Evolutionary conservation across 2,888 invertebrate genomes (phyloP), one percentile per base, ranked within the genome.

Genomic region (Smittia sp.): DNA sequence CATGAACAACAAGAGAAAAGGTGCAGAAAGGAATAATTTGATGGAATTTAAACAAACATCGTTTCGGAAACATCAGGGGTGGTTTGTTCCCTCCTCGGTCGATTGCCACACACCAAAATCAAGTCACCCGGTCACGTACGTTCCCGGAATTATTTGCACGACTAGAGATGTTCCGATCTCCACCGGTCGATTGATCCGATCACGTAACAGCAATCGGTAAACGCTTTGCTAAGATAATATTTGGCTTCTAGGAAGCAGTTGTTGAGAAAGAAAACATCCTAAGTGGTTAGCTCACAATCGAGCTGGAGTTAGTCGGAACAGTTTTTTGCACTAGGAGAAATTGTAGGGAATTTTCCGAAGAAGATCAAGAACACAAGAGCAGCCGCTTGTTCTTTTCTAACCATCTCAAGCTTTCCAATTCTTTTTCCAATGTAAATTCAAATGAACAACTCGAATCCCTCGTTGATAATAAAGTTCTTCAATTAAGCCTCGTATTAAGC

Each of bases 171-270:
- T 24, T 67, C 41, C 18, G 32, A n/a, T 15, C 15, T n/a, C 4
- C 11, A 54, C 38, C 38, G 13, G 41, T 38, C 11, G 20, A 38
- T 67, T 67, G 67, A 67, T 67, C 39, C 22, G 67, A 67, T 67
- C 67, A 67, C 67, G 67, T 67, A 67, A 67, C 41, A 22, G 22
- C 38, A n/a, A n/a, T n/a, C n/a, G n/a, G n/a, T n/a, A n/a, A 66
- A 20, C 20, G 11, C 38, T 18, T 20, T 18, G 18, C 38, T 38
- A 15, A 20, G n/a, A n/a, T n/a, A n/a, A n/a, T n/a, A n/a, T n/a
- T 11, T 39, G 38, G 1, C 15, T 67, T 15, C n/a, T 67, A 22
- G 38, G 38, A 38, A 38, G 38, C 38, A 38, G 11, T 38, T 38
- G 6, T 11, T 38, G 38, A 11, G 38, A n/a, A n/a, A n/a, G n/a